phyloP scores from a whole-genome alignment of 2,888 invertebrate species.

The Scaptomyza caliginosa region DNA sequence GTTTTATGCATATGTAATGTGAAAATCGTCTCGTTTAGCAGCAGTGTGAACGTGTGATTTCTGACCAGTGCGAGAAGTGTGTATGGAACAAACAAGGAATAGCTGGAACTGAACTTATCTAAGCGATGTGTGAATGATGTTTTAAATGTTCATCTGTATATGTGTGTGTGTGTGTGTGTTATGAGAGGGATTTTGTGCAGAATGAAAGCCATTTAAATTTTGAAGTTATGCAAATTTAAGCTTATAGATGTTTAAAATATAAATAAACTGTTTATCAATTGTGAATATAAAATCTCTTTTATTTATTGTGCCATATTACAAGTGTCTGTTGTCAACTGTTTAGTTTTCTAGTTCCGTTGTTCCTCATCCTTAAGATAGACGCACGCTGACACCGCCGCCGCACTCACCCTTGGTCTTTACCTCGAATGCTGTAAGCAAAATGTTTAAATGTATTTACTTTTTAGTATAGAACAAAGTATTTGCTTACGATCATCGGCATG shows the following conservation, averaged over 20 bases:
- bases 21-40: constrained; percentile 12
- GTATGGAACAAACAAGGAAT: constrained; percentile 15
- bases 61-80: constrained; percentile 40
- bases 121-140: constrained; percentile 25
- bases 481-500: constrained; percentile 81
- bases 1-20: neutral
- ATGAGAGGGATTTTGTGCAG: constrained; percentile 3
- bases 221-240: constrained; percentile 37
- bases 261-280: constrained; percentile 55
- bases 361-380: constrained; percentile 74
- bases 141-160: no score
- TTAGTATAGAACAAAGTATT: no score
- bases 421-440: constrained; percentile 68
- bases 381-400: constrained; percentile 81
- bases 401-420: constrained; percentile 81
- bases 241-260: constrained; percentile 35
- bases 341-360: neutral
- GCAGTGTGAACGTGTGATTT: constrained; percentile 47
- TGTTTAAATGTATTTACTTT: neutral
- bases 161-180: constrained; percentile 12
- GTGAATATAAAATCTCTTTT: constrained; percentile 18
- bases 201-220: constrained; percentile 43
- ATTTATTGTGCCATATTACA: constrained; percentile 6
- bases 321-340: neutral
- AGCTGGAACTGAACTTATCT: constrained; percentile 42